Conservation (phyloP, 2,888 invertebrate genomes). For the Rhagophthalmus giganteus region DNA sequence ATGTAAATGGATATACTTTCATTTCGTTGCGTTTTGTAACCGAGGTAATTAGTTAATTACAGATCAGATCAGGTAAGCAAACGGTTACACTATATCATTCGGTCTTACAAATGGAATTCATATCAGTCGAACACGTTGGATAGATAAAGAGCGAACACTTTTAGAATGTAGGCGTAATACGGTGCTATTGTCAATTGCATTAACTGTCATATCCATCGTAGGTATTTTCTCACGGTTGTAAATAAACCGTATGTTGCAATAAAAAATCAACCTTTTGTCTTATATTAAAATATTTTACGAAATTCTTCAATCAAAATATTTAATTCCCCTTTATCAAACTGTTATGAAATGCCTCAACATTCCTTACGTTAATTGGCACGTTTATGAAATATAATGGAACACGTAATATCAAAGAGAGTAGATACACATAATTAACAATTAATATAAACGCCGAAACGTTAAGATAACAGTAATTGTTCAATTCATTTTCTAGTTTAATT, state of each 20-base stretch:
- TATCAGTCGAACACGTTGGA: neutral
- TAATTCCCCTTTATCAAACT: no score
- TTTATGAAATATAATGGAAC: no score
- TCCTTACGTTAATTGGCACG: no score
- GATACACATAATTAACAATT: no score
- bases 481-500: no score
- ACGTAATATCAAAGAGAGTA: no score
- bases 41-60: constrained; percentile 27
- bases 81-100: constrained; percentile 7
- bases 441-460: no score
- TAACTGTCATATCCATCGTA: constrained; percentile 12
- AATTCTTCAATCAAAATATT: no score
- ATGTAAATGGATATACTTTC: constrained; percentile 29
- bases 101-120: neutral
- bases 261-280: no score
- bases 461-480: no score
- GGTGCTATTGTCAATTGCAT: constrained; percentile 23
- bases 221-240: constrained; percentile 18
- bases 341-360: no score
- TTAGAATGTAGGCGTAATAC: constrained; percentile 17
- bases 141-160: constrained; percentile 3
- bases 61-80: constrained; percentile 21
- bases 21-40: constrained; percentile 25
- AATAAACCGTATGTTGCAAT: constrained; percentile 3
- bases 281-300: no score